These are phyloP conservation scores for Falco punctatus DNA, from an alignment of 2,113 vertebrate genomes.

Conservation along the genomic window DNA sequence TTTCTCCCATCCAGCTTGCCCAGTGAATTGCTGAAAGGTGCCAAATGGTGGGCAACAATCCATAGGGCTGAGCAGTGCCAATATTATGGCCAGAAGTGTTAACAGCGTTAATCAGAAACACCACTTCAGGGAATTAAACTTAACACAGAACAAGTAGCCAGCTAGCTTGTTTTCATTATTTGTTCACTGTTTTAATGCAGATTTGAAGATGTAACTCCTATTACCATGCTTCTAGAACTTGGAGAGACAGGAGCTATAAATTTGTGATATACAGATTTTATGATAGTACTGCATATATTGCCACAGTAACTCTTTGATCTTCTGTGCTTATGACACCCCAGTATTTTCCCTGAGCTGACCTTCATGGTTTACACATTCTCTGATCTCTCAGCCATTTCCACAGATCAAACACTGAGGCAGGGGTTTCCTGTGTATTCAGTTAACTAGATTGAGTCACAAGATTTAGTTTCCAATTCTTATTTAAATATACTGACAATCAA, in stretches of 20 bases:
- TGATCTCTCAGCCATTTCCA: conserved; percentile 66
- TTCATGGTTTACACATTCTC: conserved; percentile 34
- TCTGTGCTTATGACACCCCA: conserved; percentile 11
- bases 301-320: conserved; percentile 49
- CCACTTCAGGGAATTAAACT: not conserved
- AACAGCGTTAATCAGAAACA: not conserved
- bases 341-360: conserved; percentile 37
- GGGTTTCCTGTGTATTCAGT: conserved; percentile 33
- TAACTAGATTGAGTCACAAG: not conserved
- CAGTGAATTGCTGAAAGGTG: not conserved
- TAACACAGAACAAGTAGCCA: not conserved
- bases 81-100: not conserved
- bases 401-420: conserved; percentile 47
- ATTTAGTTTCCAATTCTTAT: conserved; percentile 53
- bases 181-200: not conserved
- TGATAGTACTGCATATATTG: not conserved
- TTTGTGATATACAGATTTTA: not conserved
- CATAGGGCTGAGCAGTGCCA: not conserved
- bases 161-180: not conserved
- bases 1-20: not conserved
- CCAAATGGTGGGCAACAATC: not conserved
- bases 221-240: not conserved
- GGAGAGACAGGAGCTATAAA: not conserved
- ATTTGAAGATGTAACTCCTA: not conserved
- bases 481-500: conserved; percentile 10